A percentile compares a stretch with the other conserved stretches of the same genome.
phyloP scores from a whole-genome alignment of 1,140 invertebrate genomes.

The Brachionus rotundiformis region DNA sequence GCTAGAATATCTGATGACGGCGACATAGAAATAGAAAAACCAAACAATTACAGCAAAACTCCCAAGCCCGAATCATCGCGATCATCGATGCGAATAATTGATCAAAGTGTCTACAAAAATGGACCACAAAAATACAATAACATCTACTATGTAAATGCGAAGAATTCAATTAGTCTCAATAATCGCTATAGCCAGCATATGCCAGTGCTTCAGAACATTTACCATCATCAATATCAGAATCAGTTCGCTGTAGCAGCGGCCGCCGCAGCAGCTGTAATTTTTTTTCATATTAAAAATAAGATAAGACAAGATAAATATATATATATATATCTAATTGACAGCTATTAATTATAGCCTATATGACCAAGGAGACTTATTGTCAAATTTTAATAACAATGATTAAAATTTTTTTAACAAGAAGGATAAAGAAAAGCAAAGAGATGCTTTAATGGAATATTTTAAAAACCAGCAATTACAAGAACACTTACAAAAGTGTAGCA shows the following conservation, averaged over 20 bases:
- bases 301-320: background rate
- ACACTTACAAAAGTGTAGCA: background rate
- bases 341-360: no score
- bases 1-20: slow-evolving; percentile 37
- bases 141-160: slow-evolving; percentile 30
- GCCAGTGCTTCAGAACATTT: no score
- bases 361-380: no score
- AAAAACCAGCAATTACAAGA: slow-evolving; percentile 29
- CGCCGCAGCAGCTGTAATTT: slow-evolving; percentile 32
- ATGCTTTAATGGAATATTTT: slow-evolving; percentile 34
- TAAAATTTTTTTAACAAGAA: background rate
- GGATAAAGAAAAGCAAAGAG: slow-evolving; percentile 45
- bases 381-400: no score
- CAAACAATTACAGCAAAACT: background rate
- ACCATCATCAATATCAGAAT: slow-evolving; percentile 27
- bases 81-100: slow-evolving; percentile 16
- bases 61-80: background rate
- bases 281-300: background rate
- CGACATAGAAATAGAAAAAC: slow-evolving; percentile 35
- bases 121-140: slow-evolving; percentile 20
- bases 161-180: background rate
- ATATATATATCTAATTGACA: background rate
- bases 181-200: background rate
- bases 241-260: slow-evolving; percentile 15
- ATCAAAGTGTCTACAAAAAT: background rate